These are phyloP conservation scores for Sinelater perroti DNA, from an alignment of 2,888 invertebrate genomes.

Conservation along the genomic window DNA sequence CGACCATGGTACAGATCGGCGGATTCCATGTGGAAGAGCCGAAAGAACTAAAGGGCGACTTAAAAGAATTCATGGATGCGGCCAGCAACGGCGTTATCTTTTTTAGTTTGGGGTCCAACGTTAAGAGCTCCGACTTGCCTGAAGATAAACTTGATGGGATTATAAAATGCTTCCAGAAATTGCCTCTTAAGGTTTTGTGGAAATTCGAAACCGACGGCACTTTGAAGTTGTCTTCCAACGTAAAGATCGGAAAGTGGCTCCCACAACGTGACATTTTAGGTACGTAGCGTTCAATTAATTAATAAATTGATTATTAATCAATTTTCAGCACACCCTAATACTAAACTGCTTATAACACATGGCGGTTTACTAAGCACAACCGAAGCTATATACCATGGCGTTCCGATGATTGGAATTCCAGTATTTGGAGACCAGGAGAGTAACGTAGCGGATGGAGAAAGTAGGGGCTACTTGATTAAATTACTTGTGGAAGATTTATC, in stretches of 20 bases:
- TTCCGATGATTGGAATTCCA: constrained; percentile 65
- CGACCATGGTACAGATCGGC: constrained; percentile 67
- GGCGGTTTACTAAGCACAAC: constrained; percentile 67
- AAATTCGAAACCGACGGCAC: constrained; percentile 68
- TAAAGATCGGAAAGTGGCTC: constrained; percentile 47
- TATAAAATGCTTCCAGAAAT: constrained; percentile 64
- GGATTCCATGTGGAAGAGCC: constrained; percentile 60
- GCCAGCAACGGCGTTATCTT: constrained; percentile 66
- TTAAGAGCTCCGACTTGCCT: constrained; percentile 65
- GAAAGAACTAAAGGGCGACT: constrained; percentile 54
- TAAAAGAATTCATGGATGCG: constrained; percentile 64
- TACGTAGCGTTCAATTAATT: constrained; percentile 22
- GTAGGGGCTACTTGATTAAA: constrained; percentile 57
- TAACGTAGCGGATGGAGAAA: constrained; percentile 60
- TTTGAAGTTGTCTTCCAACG: constrained; percentile 37
- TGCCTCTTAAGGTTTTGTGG: constrained; percentile 73
- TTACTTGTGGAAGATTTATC: constrained; percentile 57
- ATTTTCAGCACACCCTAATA: constrained; percentile 63
- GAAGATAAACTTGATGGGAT: constrained; percentile 63
- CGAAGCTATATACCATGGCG: constrained; percentile 63
- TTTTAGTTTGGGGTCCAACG: constrained; percentile 69
- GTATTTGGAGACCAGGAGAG: constrained; percentile 63
- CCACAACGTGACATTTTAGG: constrained; percentile 52
- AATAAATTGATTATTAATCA: neutral
- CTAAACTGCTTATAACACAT: constrained; percentile 67